These are phyloP conservation scores for Meteorus colon DNA, from an alignment of 2,888 invertebrate genomes.

Conservation along the genomic window DNA sequence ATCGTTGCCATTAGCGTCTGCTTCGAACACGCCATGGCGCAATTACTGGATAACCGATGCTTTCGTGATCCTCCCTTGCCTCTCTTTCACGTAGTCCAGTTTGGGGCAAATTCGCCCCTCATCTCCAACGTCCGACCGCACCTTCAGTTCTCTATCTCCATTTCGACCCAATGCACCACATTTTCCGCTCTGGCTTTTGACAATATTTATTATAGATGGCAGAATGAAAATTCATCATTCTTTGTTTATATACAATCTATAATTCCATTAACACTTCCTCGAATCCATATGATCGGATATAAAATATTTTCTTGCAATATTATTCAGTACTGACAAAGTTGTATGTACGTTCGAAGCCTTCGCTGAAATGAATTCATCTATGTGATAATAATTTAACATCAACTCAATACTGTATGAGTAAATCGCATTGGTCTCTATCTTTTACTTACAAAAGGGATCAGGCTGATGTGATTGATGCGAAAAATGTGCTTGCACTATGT, in stretches of 20 bases:
- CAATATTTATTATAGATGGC: conserved; percentile 15
- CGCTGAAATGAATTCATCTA: no score
- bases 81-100: conserved; percentile 36
- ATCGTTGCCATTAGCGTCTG: conserved; percentile 66
- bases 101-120: conserved; percentile 22
- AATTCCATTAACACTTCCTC: background rate
- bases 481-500: conserved; percentile 36
- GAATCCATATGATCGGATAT: background rate
- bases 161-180: conserved; percentile 25
- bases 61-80: conserved; percentile 59
- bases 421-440: conserved; percentile 30
- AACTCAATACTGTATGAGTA: background rate
- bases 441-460: conserved; percentile 24
- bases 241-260: conserved; percentile 1
- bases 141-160: conserved; percentile 18
- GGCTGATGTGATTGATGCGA: background rate
- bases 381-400: background rate
- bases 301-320: no score
- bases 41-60: conserved; percentile 62
- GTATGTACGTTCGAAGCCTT: no score
- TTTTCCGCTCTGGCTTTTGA: conserved; percentile 11
- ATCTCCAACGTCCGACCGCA: background rate
- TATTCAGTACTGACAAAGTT: no score
- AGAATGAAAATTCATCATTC: background rate
- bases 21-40: conserved; percentile 65